Percentiles rank a stretch among this genome's conserved stretches.
phyloP scores from a whole-genome alignment of 2,888 invertebrate species.

The Capitulum mitella region DNA sequence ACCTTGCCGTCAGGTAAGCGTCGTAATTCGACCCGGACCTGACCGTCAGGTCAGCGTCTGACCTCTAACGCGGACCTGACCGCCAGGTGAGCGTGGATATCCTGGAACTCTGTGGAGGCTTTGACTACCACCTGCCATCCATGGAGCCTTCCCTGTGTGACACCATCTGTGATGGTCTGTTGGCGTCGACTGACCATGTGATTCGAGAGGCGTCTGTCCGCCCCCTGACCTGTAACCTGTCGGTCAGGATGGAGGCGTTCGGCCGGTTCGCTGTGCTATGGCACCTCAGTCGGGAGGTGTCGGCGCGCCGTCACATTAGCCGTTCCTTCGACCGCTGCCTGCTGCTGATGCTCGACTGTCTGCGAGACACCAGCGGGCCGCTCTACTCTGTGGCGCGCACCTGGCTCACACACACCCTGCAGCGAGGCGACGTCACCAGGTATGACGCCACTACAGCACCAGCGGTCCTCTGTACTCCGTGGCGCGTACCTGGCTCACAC shows the following conservation, averaged over 20 bases:
- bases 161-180: too few species aligned
- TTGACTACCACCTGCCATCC: too few species aligned
- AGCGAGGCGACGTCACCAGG: slow-evolving; percentile 63
- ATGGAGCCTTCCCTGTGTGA: too few species aligned
- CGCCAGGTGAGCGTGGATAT: too few species aligned
- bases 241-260: slow-evolving; percentile 38
- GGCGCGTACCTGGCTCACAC: slow-evolving; percentile 66
- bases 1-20: too few species aligned
- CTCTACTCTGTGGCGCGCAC: slow-evolving; percentile 59
- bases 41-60: not conserved
- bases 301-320: slow-evolving; percentile 17
- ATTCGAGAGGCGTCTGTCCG: too few species aligned
- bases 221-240: too few species aligned
- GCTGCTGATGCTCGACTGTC: slow-evolving; percentile 62
- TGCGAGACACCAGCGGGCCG: slow-evolving; percentile 54
- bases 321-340: slow-evolving; percentile 49
- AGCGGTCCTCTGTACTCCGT: slow-evolving; percentile 55
- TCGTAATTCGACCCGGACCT: slow-evolving; percentile 6
- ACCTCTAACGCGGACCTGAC: too few species aligned
- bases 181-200: too few species aligned
- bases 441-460: too few species aligned
- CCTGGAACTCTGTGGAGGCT: too few species aligned
- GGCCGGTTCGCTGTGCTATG: slow-evolving; percentile 61
- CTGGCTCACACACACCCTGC: slow-evolving; percentile 62
- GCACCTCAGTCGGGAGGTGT: slow-evolving; percentile 62